Base-by-base conservation (phyloP, 2,113 vertebrate genomes). In the Rhabdornis inornatus region DNA sequence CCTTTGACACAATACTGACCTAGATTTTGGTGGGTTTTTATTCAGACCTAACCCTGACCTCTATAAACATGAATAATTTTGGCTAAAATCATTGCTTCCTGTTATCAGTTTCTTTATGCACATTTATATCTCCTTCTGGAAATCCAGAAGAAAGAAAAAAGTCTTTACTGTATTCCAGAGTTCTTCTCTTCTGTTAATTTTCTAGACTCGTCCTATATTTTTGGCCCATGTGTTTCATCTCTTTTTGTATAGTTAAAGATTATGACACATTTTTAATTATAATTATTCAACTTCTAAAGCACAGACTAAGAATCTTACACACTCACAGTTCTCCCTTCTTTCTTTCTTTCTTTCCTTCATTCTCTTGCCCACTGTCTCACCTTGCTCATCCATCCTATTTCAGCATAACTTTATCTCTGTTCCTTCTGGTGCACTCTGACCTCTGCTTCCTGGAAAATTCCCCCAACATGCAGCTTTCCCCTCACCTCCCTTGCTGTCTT, bases 381-480 rank as follows among this genome's bases (percentile, higher is more conserved):
- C 24, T 85, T 76, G 5, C 6, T 56, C 6, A 57, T 69, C n/a
- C 2, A 2, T 57, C 21, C 13, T 47, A 63, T 64, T 89, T 85
- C 53, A 90, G n/a, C 27, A 72, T n/a, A 72, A 35, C 52, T 68
- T 47, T 82, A 6, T 75, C 31, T 77, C 13, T 82, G 71, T 82
- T 63, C 37, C n/a, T 74, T 76, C 17, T 76, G 23, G 56, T 53
- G 4, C 27, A 33, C 23, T 82, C 31, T 85, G 44, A 78, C 42
- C 22, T 88, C 61, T 84, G 27, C 60, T 83, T 87, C 53, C 66
- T 80, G 19, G 47, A 94, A 83, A 20, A 47, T 53, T 68, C 9
- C n/a, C 17, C 9, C 44, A 55, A 5, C 0, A 0, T 79, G 2
- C 4, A 75, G 5, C 27, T 89, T 83, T 71, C 37, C 68, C n/a